A percentile compares a stretch with the other conserved stretches of the same genome.
Conservation (phyloP, 2,888 invertebrate species). For the Drosophila formosana region DNA sequence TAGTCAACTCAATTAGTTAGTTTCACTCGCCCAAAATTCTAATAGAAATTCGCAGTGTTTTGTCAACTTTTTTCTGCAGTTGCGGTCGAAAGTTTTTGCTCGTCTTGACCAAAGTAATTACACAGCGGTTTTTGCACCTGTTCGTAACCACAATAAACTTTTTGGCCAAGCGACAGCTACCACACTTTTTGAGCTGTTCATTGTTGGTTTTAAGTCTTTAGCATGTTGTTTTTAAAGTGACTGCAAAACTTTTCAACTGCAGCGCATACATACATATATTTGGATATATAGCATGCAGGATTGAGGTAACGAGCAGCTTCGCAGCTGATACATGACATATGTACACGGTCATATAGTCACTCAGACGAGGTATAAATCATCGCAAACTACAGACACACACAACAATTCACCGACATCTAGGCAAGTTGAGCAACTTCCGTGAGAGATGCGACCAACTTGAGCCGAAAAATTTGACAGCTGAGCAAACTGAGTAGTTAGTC, state of each 20-base stretch:
- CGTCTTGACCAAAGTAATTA: conserved; percentile 62
- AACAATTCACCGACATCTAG: conserved; percentile 10
- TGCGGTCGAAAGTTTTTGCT: conserved; percentile 28
- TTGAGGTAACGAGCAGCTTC: conserved; percentile 50
- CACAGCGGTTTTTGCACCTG: conserved; percentile 59
- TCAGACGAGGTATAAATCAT: conserved; percentile 60
- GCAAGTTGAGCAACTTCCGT: conserved; percentile 50
- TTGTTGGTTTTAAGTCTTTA: conserved; percentile 36
- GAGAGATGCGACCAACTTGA: conserved; percentile 42
- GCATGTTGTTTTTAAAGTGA: conserved; percentile 53
- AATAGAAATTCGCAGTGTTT: neutral
- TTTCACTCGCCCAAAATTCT: neutral
- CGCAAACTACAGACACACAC: conserved; percentile 31
- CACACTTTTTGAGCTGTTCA: conserved; percentile 41
- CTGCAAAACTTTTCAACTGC: conserved; percentile 32
- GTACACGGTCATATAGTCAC: conserved; percentile 64
- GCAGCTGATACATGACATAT: conserved; percentile 62
- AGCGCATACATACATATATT: conserved; percentile 18
- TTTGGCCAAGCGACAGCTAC: conserved; percentile 57
- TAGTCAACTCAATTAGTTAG: conserved; percentile 28
- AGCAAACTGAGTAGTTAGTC: conserved; percentile 35
- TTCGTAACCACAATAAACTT: conserved; percentile 38
- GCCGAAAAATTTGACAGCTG: conserved; percentile 54
- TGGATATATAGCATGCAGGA: no score
- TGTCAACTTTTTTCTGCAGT: neutral